Base-by-base conservation (phyloP, 2,113 vertebrate species). In the Picathartes gymnocephalus region DNA sequence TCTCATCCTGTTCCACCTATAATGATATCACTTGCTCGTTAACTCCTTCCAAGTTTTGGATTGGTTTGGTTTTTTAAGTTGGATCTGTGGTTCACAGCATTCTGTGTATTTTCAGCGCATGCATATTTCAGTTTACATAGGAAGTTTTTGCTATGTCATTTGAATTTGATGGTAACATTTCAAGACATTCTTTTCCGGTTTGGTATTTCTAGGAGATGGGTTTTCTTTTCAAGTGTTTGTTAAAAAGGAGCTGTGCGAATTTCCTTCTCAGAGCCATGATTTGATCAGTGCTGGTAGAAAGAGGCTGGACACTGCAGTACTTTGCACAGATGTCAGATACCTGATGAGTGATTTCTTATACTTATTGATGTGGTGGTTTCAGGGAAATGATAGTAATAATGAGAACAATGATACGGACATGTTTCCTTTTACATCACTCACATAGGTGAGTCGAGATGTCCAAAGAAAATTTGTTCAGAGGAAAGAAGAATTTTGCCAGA, bases 401-500 rank as follows among this genome's bases (percentile, higher is more conserved):
- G 42, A n/a, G 48, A 92, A 37, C 45, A 72, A 44, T 27, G 30
- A 54, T 76, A 83, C 92, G 62, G 91, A 69, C n/a, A 31, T 54
- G 50, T 65, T 95, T 92, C 37, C 86, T 97, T 96, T 90, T 83
- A 66, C 57, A 95, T 81, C 91, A 89, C 91, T 97, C 51, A 47
- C 82, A 93, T 86, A 88, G 91, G n/a, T 81, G 56, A 86, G 72
- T 53, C 91, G 64, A 96, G 68, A 70, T 61, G 96, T 95, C 96
- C 96, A 95, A 95, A 88, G 87, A 91, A 97, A 93, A 96, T 93
- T 56, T 94, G 85, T 77, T 88, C 48, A 72, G 45, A 79, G 66
- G 79, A 81, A 97, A 97, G 96, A 96, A 98, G 97, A 99, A 98
- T 98, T 98, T 98, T 98, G 96, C 97, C 96, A 97, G 97, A 98